Percentiles rank a stretch among this genome's conserved stretches.
Evolutionary conservation across 2,888 invertebrate genomes (phyloP).

Genomic region (Plutella xylostella): DNA sequence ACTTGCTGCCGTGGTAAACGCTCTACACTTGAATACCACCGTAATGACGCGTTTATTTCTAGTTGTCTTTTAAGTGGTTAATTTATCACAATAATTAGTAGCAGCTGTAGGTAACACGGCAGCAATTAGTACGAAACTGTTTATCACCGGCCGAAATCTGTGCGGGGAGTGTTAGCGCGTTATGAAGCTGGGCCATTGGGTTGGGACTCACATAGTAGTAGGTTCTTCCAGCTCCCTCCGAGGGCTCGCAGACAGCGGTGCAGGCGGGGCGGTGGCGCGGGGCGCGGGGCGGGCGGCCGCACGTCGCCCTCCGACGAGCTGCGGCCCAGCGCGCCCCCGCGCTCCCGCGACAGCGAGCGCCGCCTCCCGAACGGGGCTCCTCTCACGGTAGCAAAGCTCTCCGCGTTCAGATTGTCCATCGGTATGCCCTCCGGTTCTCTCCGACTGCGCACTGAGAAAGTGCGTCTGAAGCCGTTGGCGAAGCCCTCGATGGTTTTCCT

Average conservation of each 20-base stretch:
- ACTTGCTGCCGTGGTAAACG: too few relatives aligned
- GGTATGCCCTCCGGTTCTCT: constrained; percentile 51
- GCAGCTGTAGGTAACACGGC: too few relatives aligned
- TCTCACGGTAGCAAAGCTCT: constrained; percentile 42
- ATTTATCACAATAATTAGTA: too few relatives aligned
- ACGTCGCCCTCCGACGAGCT: constrained; percentile 82
- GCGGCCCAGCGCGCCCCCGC: constrained; percentile 64
- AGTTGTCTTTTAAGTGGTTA: too few relatives aligned
- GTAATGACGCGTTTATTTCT: too few relatives aligned
- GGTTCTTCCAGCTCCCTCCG: constrained; percentile 85
- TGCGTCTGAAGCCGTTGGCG: constrained; percentile 54
- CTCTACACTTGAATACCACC: too few relatives aligned
- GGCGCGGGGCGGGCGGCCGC: constrained; percentile 46
- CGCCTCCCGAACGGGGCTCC: constrained; percentile 58
- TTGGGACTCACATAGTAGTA: constrained; percentile 78
- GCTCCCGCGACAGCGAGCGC: constrained; percentile 58
- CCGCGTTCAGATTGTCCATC: constrained; percentile 44
- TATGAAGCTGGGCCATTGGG: too few relatives aligned
- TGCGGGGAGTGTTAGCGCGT: not conserved
- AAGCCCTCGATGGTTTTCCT: constrained; percentile 54
- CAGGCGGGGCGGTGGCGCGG: constrained; percentile 58
- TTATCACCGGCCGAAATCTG: too few relatives aligned
- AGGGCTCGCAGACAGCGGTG: constrained; percentile 80
- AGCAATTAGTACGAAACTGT: too few relatives aligned
- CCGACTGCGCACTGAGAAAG: constrained; percentile 52